A percentile compares a stretch with the other conserved stretches of the same genome.
Evolutionary conservation across 2,797 vertebrate genomes (phyloP).

Genomic region (Cossypha niveicapilla): DNA sequence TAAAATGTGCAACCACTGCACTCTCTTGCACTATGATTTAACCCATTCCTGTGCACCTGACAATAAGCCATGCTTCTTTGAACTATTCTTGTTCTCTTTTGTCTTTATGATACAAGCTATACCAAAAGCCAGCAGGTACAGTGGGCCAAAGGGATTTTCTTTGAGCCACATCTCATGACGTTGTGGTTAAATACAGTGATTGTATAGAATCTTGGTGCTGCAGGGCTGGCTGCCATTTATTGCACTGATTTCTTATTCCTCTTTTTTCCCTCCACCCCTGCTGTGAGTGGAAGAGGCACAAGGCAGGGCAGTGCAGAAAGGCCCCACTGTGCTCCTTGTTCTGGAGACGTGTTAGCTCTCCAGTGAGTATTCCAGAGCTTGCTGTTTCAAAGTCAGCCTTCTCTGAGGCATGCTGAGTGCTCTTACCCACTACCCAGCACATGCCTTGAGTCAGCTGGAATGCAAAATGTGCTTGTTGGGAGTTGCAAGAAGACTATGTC

Average conservation of each 20-base stretch:
- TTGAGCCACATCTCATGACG: neutral
- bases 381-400: neutral
- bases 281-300: neutral
- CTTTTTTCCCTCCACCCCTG: neutral
- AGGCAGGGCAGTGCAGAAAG: neutral
- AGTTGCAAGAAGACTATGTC: neutral
- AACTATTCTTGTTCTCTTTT: neutral
- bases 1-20: neutral
- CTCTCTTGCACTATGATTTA: neutral
- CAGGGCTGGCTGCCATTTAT: neutral
- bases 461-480: conserved; percentile 7
- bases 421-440: neutral
- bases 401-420: neutral
- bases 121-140: neutral
- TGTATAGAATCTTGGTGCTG: neutral
- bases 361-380: neutral
- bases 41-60: neutral
- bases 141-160: neutral
- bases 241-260: neutral
- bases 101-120: neutral
- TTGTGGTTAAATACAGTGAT: neutral
- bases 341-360: neutral
- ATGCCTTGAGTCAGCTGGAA: neutral
- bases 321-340: neutral
- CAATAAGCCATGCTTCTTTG: neutral